phyloP scores from a whole-genome alignment of 2,113 vertebrate genomes.

The Scomber japonicus region DNA sequence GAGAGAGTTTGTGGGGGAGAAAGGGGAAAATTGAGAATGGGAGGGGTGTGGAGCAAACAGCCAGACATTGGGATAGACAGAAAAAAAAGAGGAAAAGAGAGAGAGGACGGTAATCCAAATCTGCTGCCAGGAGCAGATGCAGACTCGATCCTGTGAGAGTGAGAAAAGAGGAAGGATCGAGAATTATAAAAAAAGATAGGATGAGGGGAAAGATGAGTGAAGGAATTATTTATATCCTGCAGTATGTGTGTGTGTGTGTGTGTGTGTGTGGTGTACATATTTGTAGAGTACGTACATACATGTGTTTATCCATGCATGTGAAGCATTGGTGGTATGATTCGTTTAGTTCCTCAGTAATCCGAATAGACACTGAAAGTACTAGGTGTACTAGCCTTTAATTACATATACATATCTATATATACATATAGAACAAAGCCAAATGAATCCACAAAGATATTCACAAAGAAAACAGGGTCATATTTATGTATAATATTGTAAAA shows the following conservation, averaged over 20 bases:
- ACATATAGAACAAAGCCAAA: too few relatives aligned
- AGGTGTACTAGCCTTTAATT: neutral
- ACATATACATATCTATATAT: too few relatives aligned
- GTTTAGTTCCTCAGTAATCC: neutral
- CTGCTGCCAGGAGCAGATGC: constrained; percentile 27
- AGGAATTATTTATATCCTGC: constrained; percentile 37
- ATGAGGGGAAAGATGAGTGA: constrained; percentile 29
- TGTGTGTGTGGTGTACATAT: neutral
- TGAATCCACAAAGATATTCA: too few relatives aligned
- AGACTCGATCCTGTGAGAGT: constrained; percentile 10
- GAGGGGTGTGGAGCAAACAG: neutral
- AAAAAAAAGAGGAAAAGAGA: neutral
- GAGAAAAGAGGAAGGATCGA: constrained; percentile 20
- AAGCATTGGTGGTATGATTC: neutral
- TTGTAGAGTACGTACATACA: neutral
- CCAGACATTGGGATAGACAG: neutral
- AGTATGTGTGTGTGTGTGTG: constrained; percentile 14
- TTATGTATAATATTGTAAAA: too few relatives aligned
- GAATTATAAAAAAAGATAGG: constrained; percentile 16
- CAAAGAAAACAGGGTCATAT: too few relatives aligned
- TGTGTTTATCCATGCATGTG: neutral
- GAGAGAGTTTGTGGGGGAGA: neutral
- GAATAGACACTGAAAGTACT: neutral
- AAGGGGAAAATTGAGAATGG: neutral
- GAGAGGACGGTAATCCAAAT: constrained; percentile 45